These are phyloP conservation scores for Caerostris darwini DNA, from an alignment of 1,140 invertebrate genomes.

Conservation along the genomic window DNA sequence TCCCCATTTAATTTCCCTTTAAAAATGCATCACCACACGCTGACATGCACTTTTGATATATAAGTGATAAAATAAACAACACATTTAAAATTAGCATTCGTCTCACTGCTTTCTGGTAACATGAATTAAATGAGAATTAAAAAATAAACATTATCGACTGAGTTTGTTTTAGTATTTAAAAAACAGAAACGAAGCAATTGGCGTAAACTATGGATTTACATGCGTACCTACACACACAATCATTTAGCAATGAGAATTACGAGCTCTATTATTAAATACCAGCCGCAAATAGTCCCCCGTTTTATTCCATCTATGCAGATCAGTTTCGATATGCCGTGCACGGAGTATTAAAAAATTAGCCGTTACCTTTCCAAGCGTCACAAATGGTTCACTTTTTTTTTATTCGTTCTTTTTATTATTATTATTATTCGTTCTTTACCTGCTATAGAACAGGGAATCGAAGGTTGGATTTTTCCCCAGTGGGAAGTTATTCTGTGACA, in stretches of 20 bases:
- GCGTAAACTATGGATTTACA: too few species aligned
- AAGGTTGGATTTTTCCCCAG: conserved; percentile 17
- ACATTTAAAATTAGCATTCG: too few species aligned
- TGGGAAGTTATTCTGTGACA: conserved; percentile 4
- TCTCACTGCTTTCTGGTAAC: too few species aligned
- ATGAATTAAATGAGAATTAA: too few species aligned
- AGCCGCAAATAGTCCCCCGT: not conserved
- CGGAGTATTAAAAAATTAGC: conserved; percentile 53
- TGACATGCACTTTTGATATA: too few species aligned
- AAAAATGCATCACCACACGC: too few species aligned
- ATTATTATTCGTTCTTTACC: not conserved
- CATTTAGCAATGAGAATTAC: not conserved
- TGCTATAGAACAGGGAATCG: not conserved
- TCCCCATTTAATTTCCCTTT: too few species aligned
- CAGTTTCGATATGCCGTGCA: conserved; percentile 43
- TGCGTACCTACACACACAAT: not conserved
- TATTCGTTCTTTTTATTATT: not conserved
- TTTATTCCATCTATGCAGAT: conserved; percentile 63
- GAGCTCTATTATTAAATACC: conserved; percentile 42
- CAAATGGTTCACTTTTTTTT: conserved; percentile 41
- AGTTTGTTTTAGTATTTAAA: too few species aligned
- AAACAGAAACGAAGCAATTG: too few species aligned
- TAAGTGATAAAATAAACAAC: too few species aligned
- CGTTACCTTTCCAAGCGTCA: conserved; percentile 2
- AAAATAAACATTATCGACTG: too few species aligned